Conservation (phyloP, 2,888 invertebrate species). For the Stomorhina lunata region DNA sequence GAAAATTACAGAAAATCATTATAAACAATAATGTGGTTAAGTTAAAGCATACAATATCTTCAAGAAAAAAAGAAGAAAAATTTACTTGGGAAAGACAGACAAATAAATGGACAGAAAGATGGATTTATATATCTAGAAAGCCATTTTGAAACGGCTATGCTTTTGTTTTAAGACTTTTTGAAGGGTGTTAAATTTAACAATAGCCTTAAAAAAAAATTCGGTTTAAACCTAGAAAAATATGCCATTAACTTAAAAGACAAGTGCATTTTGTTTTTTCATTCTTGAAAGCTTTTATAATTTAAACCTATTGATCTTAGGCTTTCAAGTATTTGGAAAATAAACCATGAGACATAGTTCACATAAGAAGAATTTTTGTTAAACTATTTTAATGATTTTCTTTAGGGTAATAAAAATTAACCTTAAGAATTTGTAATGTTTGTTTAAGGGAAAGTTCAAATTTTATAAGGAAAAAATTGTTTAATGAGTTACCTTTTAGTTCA, state of each 20-base stretch:
- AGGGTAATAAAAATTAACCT: too few species aligned
- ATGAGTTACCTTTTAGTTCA: too few species aligned
- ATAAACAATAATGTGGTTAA: slow-evolving; percentile 33
- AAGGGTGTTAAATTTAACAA: slow-evolving; percentile 44
- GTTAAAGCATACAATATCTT: slow-evolving; percentile 21
- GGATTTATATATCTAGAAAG: too few species aligned
- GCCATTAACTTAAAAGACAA: slow-evolving; percentile 24
- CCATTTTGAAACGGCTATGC: background rate
- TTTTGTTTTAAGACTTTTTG: slow-evolving; percentile 10
- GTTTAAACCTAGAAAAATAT: background rate
- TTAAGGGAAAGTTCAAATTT: too few species aligned
- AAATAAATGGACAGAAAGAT: too few species aligned
- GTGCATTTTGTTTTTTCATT: too few species aligned
- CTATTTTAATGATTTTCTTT: background rate
- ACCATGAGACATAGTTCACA: slow-evolving; percentile 12
- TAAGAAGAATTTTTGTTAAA: background rate
- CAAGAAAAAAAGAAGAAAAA: background rate
- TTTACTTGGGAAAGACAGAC: background rate
- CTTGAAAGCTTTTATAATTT: slow-evolving; percentile 5
- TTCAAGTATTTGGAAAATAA: slow-evolving; percentile 42
- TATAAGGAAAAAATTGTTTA: too few species aligned
- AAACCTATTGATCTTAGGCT: slow-evolving; percentile 37
- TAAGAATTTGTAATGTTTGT: too few species aligned
- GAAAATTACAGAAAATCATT: slow-evolving; percentile 55
- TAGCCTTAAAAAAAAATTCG: slow-evolving; percentile 21